Percentiles rank a stretch among this genome's conserved stretches.
These are phyloP conservation scores for Idaea dimidiata DNA, from an alignment of 2,888 invertebrate species.

Conservation along the genomic window DNA sequence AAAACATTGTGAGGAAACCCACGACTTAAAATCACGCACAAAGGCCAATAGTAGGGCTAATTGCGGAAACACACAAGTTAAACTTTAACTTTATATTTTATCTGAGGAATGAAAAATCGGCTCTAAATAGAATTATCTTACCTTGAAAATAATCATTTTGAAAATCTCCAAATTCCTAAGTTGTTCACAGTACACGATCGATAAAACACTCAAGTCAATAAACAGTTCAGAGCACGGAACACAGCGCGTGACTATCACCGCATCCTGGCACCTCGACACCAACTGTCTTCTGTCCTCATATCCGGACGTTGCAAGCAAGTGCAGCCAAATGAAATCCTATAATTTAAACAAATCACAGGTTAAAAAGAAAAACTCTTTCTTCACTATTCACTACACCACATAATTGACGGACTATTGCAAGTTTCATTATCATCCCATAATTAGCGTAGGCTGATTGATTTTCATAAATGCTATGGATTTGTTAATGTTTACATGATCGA, in stretches of 20 bases:
- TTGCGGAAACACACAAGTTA: background rate
- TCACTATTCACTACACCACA: conserved; percentile 54
- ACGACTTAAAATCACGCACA: too few species aligned
- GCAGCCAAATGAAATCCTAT: conserved; percentile 69
- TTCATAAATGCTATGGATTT: conserved; percentile 29
- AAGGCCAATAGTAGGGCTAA: too few species aligned
- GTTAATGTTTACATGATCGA: conserved; percentile 10
- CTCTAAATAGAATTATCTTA: conserved; percentile 30
- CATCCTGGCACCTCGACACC: conserved; percentile 43
- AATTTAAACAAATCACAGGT: conserved; percentile 67
- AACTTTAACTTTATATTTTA: too few species aligned
- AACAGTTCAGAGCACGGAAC: conserved; percentile 41
- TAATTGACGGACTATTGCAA: conserved; percentile 46
- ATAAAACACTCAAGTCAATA: conserved; percentile 34
- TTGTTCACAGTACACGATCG: conserved; percentile 40
- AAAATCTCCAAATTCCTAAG: conserved; percentile 30
- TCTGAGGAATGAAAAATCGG: background rate
- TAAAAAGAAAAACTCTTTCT: conserved; percentile 60
- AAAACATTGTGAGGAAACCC: too few species aligned
- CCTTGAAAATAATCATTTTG: conserved; percentile 57
- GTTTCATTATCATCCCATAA: conserved; percentile 31
- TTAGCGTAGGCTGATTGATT: conserved; percentile 35
- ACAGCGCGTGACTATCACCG: conserved; percentile 46
- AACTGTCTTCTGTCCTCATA: conserved; percentile 50
- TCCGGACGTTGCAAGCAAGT: conserved; percentile 56